phyloP scores from a whole-genome alignment of 2,797 vertebrate genomes.

The Danio aesculapii region DNA sequence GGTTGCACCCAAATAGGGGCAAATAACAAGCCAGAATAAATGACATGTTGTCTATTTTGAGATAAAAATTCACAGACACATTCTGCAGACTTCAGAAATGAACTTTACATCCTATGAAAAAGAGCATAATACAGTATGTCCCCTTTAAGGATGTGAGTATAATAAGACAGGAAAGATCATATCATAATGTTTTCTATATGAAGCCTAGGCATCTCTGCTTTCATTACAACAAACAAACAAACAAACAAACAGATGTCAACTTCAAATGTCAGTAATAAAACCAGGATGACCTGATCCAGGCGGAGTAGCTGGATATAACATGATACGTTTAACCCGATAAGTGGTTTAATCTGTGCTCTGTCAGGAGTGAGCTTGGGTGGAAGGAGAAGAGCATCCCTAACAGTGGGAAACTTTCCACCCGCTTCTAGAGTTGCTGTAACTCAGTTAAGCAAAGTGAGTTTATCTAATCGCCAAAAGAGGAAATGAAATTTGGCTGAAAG shows the following conservation, averaged over 20 bases:
- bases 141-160: background rate
- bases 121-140: too few species aligned
- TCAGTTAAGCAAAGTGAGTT: slow-evolving; percentile 59
- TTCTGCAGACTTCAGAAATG: too few species aligned
- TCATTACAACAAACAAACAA: slow-evolving; percentile 40
- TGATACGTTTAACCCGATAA: slow-evolving; percentile 35
- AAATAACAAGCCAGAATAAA: too few species aligned
- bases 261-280: slow-evolving; percentile 7
- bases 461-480: slow-evolving; percentile 59
- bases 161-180: slow-evolving; percentile 34
- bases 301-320: background rate
- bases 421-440: slow-evolving; percentile 49
- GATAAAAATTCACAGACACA: too few species aligned
- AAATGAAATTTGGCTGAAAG: slow-evolving; percentile 61
- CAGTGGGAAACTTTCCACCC: slow-evolving; percentile 40
- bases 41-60: too few species aligned
- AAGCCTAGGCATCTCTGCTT: slow-evolving; percentile 1
- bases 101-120: too few species aligned
- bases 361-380: slow-evolving; percentile 32
- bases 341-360: background rate
- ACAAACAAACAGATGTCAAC: slow-evolving; percentile 36
- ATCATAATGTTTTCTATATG: slow-evolving; percentile 1
- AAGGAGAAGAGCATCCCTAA: slow-evolving; percentile 41
- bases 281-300: slow-evolving; percentile 4
- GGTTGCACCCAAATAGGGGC: too few species aligned